Evolutionary conservation across 1,140 invertebrate species (phyloP).

Genomic region (Nasonia longicornis): DNA sequence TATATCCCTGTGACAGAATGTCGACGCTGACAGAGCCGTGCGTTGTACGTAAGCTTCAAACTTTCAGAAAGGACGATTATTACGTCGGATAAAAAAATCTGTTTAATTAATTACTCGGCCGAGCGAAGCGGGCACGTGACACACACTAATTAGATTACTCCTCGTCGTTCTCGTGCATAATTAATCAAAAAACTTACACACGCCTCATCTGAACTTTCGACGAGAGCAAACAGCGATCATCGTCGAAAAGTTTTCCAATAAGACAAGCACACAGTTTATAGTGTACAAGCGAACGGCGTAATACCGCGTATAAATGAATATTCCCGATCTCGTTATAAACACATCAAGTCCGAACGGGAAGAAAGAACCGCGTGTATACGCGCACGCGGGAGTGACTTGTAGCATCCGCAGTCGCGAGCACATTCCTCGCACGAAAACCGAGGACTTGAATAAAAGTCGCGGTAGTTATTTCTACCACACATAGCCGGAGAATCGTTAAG

Average conservation of each 20-base stretch:
- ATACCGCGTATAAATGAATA: no score
- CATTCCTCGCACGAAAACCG: neutral
- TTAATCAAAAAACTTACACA: no score
- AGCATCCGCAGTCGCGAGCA: neutral
- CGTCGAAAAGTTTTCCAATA: no score
- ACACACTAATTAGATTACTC: neutral
- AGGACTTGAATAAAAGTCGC: conserved; percentile 15
- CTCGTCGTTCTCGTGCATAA: no score
- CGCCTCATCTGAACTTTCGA: no score
- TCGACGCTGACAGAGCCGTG: neutral
- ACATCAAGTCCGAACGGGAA: neutral
- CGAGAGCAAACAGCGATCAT: no score
- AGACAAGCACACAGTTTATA: no score
- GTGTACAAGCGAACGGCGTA: no score
- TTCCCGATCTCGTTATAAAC: neutral
- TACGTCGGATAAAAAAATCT: neutral
- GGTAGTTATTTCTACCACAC: no score
- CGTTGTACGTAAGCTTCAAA: neutral
- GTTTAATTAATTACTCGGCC: neutral
- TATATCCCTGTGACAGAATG: neutral
- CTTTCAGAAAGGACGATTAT: neutral
- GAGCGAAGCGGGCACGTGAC: neutral
- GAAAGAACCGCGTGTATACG: no score
- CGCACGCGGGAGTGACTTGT: neutral
- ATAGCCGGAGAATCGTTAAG: conserved; percentile 35